Base-by-base conservation (phyloP, 1,140 invertebrate genomes). In the Lucilia cuprina region DNA sequence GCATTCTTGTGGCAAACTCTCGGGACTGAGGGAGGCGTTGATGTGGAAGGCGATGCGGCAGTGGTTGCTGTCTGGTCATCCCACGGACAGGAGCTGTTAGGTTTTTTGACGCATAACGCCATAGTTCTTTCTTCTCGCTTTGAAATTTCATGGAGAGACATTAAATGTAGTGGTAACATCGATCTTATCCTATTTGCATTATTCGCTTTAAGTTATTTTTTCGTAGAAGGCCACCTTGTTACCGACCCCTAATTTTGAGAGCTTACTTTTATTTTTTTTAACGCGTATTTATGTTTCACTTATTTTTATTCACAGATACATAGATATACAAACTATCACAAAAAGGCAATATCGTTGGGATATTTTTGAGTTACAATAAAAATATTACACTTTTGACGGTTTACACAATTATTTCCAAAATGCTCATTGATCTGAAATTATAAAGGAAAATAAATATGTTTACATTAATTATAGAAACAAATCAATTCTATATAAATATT, bases 151-250 rank as follows among this genome's bases (percentile, higher is more conserved):
- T 91, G 89, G 88, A 91, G 88, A 87, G 87, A 90, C 90, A 91
- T 90, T 86, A 89, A 90, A 87, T 91, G 87, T 89, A 88, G 89
- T 89, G 88, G 88, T 91, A 91, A 90, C 90, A 91, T 91, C 87
- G 88, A 91, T 90, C 80, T 84, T 90, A 91, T 86, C 88, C 87
- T 88, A 90, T 88, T 87, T 85, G 87, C 90, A 91, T 91, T 89
- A 90, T 91, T 88, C 87, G 86, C 87, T 84, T 86, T 85, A 85
- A 90, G 86, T 88, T 87, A 90, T 86, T 85, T 75, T 19, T 49
- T 60, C 30, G 14, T 34, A 55, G 74, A 55, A 35, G 65, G 17
- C 70, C 35, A 49, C 19, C 21, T 34, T 12, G 13, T 65, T 7
- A 47, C 21, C 47, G 41, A 84, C 47, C 34, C 14, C 47, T 55